A percentile compares a stretch with the other conserved stretches of the same genome.
phyloP scores from a whole-genome alignment of 2,888 invertebrate species.

The Synergus umbraculus region DNA sequence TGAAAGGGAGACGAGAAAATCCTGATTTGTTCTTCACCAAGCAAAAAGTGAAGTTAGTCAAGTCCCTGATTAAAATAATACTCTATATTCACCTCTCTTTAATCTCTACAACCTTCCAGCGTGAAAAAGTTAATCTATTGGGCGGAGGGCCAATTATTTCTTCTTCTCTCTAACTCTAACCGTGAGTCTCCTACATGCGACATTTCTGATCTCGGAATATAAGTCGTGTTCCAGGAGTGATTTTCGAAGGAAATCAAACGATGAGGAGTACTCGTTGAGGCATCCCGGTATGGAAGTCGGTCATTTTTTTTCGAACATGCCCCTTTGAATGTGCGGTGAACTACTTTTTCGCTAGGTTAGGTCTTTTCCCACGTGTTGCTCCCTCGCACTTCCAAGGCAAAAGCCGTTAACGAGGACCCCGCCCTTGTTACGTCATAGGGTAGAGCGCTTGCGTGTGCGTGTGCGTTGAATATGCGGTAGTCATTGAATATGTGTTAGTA shows the following conservation, averaged over 20 bases:
- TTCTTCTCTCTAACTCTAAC: background rate
- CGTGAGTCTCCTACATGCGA: background rate
- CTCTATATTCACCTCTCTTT: slow-evolving; percentile 36
- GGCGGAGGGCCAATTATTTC: slow-evolving; percentile 6
- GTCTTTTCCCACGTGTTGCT: slow-evolving; percentile 74
- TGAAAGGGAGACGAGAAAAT: slow-evolving; percentile 24
- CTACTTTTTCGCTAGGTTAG: slow-evolving; percentile 53
- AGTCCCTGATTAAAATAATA: slow-evolving; percentile 25
- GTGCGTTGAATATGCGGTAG: slow-evolving; percentile 47
- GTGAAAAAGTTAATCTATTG: slow-evolving; percentile 30
- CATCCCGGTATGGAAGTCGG: too few species aligned
- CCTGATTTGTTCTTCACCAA: slow-evolving; percentile 6
- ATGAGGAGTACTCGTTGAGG: background rate
- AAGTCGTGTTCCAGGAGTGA: background rate
- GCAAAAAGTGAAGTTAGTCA: slow-evolving; percentile 31
- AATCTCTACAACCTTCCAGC: background rate
- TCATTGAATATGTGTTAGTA: slow-evolving; percentile 46
- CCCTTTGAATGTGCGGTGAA: slow-evolving; percentile 42
- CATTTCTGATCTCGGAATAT: background rate
- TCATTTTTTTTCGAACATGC: slow-evolving; percentile 13
- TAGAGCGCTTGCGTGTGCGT: slow-evolving; percentile 61
- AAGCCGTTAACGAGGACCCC: slow-evolving; percentile 73
- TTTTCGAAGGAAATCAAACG: background rate
- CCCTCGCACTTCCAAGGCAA: slow-evolving; percentile 59
- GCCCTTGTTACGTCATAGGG: slow-evolving; percentile 74